Percentiles rank a stretch among this genome's conserved stretches.
phyloP scores from a whole-genome alignment of 2,797 vertebrate species.

The Sebastes steindachneri region DNA sequence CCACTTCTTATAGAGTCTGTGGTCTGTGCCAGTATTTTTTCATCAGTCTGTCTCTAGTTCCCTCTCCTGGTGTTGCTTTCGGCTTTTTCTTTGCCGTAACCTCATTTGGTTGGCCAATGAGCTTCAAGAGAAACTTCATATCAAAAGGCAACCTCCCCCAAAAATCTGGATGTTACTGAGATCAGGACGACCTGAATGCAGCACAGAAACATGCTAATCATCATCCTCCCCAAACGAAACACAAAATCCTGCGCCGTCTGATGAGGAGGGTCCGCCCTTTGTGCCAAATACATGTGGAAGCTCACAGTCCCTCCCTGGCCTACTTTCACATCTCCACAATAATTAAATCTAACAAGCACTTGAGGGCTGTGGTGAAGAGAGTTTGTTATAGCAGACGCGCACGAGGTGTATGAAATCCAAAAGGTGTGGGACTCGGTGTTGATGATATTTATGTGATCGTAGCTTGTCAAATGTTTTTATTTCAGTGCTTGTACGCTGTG shows the following conservation, averaged over 20 bases:
- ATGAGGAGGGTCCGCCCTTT: conserved; percentile 37
- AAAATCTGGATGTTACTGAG: conserved; percentile 44
- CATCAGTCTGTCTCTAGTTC: background rate
- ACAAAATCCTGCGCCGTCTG: conserved; percentile 20
- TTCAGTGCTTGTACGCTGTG: background rate
- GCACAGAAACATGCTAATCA: conserved; percentile 57
- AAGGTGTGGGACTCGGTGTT: conserved; percentile 46
- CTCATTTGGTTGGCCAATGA: conserved; percentile 31
- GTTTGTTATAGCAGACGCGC: conserved; percentile 32
- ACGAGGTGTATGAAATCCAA: conserved; percentile 17
- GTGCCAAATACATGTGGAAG: conserved; percentile 53
- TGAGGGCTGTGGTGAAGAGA: conserved; percentile 37
- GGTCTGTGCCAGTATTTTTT: background rate
- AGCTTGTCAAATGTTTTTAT: conserved; percentile 10
- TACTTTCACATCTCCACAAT: conserved; percentile 76
- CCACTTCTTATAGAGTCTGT: too few species aligned
- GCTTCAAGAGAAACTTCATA: conserved; percentile 62
- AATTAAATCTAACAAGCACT: conserved; percentile 77
- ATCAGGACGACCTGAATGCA: conserved; percentile 36
- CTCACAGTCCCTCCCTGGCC: conserved; percentile 60
- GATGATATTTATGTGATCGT: conserved; percentile 14
- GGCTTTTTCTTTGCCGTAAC: conserved; percentile 3
- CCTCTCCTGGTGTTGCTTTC: background rate
- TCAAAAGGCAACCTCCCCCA: conserved; percentile 33
- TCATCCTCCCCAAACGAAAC: conserved; percentile 48